phyloP scores from a whole-genome alignment of 2,113 vertebrate species.

The Desmodus rotundus region DNA sequence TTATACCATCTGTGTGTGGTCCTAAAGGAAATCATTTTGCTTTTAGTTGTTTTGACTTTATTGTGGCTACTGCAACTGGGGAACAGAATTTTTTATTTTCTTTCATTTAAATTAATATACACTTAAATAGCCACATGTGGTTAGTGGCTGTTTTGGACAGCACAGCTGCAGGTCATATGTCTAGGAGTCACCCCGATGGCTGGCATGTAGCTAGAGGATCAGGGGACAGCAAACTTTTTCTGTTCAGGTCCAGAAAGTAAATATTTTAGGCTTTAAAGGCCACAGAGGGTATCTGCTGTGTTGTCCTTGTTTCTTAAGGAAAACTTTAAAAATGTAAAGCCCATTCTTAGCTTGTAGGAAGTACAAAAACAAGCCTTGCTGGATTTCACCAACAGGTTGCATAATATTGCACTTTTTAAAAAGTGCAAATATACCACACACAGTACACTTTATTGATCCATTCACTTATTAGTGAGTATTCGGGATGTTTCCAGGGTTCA shows the following conservation, averaged over 20 bases:
- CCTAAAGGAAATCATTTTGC: neutral
- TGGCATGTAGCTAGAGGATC: neutral
- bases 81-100: neutral
- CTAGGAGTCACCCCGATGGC: neutral
- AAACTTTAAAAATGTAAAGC: slow-evolving; percentile 10
- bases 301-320: neutral
- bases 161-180: neutral
- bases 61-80: neutral
- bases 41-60: slow-evolving; percentile 18
- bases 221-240: neutral
- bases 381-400: neutral
- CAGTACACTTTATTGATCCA: neutral
- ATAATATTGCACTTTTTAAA: neutral
- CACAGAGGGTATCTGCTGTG: neutral
- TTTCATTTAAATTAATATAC: slow-evolving; percentile 27
- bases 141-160: neutral
- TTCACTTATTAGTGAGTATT: neutral
- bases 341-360: neutral
- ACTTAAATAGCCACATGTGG: neutral
- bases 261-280: neutral
- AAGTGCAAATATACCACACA: neutral
- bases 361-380: neutral
- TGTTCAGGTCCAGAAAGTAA: neutral
- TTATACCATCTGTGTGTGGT: neutral
- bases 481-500: neutral